Conservation (phyloP, 2,888 invertebrate species). For the Lordiphosa fenestrarum region DNA sequence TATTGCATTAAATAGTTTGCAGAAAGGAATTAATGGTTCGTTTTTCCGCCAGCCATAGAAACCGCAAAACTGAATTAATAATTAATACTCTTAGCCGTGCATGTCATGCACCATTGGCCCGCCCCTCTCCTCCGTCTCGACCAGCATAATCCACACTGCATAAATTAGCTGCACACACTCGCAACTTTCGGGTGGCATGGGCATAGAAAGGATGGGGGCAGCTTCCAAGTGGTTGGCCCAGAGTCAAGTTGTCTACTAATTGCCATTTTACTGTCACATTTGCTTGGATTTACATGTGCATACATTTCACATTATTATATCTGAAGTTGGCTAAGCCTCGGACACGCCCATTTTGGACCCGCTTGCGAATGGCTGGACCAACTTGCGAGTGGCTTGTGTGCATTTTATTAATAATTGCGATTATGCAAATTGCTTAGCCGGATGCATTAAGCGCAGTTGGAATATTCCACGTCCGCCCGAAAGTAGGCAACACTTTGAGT, state of each 20-base stretch:
- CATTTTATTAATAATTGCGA: conserved; percentile 63
- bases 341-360: conserved; percentile 17
- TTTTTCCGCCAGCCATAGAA: too few species aligned
- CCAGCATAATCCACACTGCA: conserved; percentile 3
- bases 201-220: conserved; percentile 7
- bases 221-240: conserved; percentile 42
- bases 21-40: too few species aligned
- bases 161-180: conserved; percentile 2
- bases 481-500: conserved; percentile 29
- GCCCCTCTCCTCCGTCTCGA: conserved; percentile 15
- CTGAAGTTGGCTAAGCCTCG: conserved; percentile 37
- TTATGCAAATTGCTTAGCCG: conserved; percentile 56
- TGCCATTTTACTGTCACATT: conserved; percentile 69
- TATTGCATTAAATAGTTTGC: too few species aligned
- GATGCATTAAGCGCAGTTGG: conserved; percentile 20
- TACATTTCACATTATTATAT: conserved; percentile 55
- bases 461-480: conserved; percentile 6
- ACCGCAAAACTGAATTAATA: conserved; percentile 16
- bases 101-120: conserved; percentile 17
- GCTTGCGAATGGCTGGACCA: conserved; percentile 14
- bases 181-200: conserved; percentile 1
- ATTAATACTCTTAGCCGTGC: conserved; percentile 42
- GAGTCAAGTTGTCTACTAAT: conserved; percentile 54
- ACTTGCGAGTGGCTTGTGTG: conserved; percentile 40
- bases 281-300: conserved; percentile 67